These are phyloP conservation scores for Pteropus rufus DNA, from an alignment of 2,797 vertebrate genomes.

Conservation along the genomic window DNA sequence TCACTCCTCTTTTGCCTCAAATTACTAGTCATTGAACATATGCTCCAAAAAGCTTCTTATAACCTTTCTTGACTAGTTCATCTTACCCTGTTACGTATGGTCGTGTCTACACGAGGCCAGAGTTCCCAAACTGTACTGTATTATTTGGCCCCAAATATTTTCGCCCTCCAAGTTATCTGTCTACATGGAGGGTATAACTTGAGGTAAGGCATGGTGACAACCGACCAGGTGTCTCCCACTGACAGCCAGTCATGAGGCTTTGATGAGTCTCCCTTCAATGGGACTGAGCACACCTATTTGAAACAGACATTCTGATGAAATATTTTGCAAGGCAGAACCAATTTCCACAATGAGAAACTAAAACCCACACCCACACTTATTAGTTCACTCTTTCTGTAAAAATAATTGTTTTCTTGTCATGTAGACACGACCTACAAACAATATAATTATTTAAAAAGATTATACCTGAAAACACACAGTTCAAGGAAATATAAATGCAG, in stretches of 20 bases:
- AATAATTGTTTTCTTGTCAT: constrained; percentile 47
- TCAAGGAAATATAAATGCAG: constrained; percentile 28
- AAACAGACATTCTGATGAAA: constrained; percentile 67
- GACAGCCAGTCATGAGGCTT: constrained; percentile 54
- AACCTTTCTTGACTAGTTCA: constrained; percentile 55
- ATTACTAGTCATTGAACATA: constrained; percentile 1
- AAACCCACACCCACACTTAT: background rate
- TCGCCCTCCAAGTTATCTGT: constrained; percentile 60
- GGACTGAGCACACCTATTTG: constrained; percentile 57
- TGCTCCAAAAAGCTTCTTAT: constrained; percentile 13
- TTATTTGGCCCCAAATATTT: constrained; percentile 60
- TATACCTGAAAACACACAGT: constrained; percentile 53
- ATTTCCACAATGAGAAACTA: constrained; percentile 52
- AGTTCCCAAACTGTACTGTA: constrained; percentile 57
- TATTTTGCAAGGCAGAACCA: constrained; percentile 53
- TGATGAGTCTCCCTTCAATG: constrained; percentile 51
- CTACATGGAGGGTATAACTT: constrained; percentile 53
- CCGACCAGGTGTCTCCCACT: constrained; percentile 49
- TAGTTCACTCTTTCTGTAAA: background rate
- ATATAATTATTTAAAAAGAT: constrained; percentile 19
- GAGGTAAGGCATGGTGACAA: constrained; percentile 58
- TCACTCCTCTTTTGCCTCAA: background rate
- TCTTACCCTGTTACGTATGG: constrained; percentile 54
- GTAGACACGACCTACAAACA: constrained; percentile 65
- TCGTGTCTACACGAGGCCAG: constrained; percentile 66